Base-by-base conservation (phyloP, 2,113 vertebrate species). In the Pavo muticus region DNA sequence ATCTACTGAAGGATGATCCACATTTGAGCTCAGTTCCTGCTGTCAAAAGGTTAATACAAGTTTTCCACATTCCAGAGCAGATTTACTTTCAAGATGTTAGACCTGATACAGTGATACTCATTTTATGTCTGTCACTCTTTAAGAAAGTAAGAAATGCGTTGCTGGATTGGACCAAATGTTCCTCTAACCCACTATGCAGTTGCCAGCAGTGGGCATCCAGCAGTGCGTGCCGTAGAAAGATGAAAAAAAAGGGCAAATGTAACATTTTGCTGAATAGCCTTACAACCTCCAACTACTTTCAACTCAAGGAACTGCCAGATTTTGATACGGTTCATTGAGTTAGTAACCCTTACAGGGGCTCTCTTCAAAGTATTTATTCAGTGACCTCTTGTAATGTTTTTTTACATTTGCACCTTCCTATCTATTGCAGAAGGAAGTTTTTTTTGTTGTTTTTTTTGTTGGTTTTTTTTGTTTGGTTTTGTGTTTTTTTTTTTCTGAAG, bases 1-100 rank as follows among this genome's bases (percentile, higher is more conserved):
- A 99, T 96, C 98, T 99, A 14, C 97, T 99, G 85, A 99, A 99
- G 96, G 98, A 99, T 74, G 99, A 99, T 67, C 99, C 99, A 11
- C 98, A 98, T 79, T 97, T 99, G 64, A 99, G 99, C 93, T 99
- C 99, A 25, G 98, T 99, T 82, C 99, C 99, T 44, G 99, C 98
- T 45, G 97, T 99, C 57, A 97, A 98, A 93, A 98, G 98, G 99
- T 99, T 86, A 96, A 77, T 94, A 70, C 30, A 3, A 35, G 52
- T 48, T 35, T 90, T 93, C 30, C 30, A 39, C 1, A 56, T 90
- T 93, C 37, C 21, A 56, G 6, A 85, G 19, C 2, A 64, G 50
- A n/a, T 74, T 30, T 77, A 39, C 10, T 68, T 91, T 67, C 6
- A 56, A 5, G n/a, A 54, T 63, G 4, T 73, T 94, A 42, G 4